A percentile compares a stretch with the other conserved stretches of the same genome.
These are phyloP conservation scores for Chloroclysta siterata DNA, from an alignment of 2,888 invertebrate species.

Conservation along the genomic window DNA sequence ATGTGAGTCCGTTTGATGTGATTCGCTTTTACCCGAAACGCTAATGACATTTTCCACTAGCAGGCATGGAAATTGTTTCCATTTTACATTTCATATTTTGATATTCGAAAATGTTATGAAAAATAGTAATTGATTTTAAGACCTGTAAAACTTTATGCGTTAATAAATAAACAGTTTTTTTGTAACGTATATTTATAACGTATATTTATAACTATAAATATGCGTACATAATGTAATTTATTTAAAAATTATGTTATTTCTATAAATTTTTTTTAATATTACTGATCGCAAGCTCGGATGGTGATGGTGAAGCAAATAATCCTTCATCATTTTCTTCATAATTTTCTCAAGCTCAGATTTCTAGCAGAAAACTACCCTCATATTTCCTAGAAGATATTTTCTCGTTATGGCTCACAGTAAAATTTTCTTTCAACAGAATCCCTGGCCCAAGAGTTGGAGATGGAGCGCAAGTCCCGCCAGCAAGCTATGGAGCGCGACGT, in stretches of 20 bases:
- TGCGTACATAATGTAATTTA: too few species aligned
- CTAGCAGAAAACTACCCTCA: background rate
- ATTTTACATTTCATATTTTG: constrained; percentile 12
- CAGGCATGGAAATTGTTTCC: constrained; percentile 43
- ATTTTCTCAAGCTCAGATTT: too few species aligned
- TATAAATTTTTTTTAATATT: background rate
- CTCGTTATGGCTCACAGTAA: background rate
- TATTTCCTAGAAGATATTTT: background rate
- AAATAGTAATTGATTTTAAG: background rate
- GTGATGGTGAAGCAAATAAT: too few species aligned
- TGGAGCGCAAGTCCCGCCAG: constrained; percentile 94
- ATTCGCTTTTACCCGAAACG: constrained; percentile 61
- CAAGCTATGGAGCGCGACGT: constrained; percentile 93
- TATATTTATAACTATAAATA: too few species aligned
- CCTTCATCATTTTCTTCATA: too few species aligned
- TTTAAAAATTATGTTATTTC: too few species aligned
- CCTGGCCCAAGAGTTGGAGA: constrained; percentile 93
- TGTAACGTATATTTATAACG: too few species aligned
- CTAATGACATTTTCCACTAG: constrained; percentile 79
- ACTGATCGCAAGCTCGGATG: background rate
- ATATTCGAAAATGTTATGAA: constrained; percentile 3
- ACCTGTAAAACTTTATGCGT: background rate
- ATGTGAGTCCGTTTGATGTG: constrained; percentile 80
- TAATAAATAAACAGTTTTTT: background rate
- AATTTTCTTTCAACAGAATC: constrained; percentile 88